Evolutionary conservation across 2,113 vertebrate genomes (phyloP).

Genomic region (Cephalopterus ornatus): DNA sequence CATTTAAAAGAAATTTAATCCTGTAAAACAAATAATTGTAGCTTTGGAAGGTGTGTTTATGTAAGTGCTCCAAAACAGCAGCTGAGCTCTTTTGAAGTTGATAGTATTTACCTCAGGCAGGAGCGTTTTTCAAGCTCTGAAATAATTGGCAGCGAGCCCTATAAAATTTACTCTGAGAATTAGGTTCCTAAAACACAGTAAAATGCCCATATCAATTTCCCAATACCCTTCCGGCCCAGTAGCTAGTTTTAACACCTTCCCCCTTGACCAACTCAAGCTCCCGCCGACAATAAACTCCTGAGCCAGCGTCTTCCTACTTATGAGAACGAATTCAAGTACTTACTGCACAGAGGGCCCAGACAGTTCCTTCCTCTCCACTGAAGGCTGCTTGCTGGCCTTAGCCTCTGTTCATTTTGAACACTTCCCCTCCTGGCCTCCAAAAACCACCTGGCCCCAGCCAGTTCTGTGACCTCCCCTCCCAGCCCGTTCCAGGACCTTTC

Average conservation of each 20-base stretch:
- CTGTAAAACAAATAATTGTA: background rate
- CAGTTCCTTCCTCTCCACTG: background rate
- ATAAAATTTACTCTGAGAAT: background rate
- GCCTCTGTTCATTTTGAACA: background rate
- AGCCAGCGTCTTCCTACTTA: background rate
- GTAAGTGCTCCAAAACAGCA: background rate
- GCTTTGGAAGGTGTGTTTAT: background rate
- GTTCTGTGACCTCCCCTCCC: accelerated
- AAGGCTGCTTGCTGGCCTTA: background rate
- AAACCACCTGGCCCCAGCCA: background rate
- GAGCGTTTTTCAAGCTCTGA: background rate
- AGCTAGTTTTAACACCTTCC: background rate
- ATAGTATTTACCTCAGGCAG: background rate
- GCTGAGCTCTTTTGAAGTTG: background rate
- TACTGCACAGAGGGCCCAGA: background rate
- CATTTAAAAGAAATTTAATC: background rate
- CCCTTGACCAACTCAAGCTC: background rate
- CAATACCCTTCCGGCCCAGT: background rate
- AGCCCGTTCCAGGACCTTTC: background rate
- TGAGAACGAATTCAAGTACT: accelerated
- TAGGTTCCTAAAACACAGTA: background rate
- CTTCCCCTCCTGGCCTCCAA: background rate
- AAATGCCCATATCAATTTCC: background rate
- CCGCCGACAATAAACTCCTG: background rate
- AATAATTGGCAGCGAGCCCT: background rate